Evolutionary conservation across 2,113 vertebrate species (phyloP).

Genomic region (Nyctibius bracteatus): DNA sequence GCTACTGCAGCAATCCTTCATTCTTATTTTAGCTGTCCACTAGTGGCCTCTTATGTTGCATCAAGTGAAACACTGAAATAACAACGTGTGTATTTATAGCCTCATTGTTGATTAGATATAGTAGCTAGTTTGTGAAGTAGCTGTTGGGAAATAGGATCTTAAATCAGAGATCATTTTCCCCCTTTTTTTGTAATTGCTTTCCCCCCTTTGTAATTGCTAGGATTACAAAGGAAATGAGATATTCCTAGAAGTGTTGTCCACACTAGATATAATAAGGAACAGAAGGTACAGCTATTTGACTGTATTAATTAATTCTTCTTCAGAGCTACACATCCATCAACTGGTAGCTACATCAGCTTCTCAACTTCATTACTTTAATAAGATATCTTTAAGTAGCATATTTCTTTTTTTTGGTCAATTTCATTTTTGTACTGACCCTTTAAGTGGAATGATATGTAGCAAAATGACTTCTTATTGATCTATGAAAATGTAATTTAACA

Average conservation of each 20-base stretch:
- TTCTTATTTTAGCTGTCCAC: conserved; percentile 55
- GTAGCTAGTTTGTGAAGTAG: conserved; percentile 32
- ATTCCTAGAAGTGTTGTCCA: conserved; percentile 23
- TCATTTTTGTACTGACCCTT: not conserved
- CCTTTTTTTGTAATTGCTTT: no score
- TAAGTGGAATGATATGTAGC: not conserved
- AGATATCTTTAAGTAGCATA: not conserved
- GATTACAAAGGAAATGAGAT: conserved; percentile 12
- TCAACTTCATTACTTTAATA: not conserved
- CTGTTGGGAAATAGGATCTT: conserved; percentile 32
- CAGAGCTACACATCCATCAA: not conserved
- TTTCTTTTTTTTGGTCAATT: not conserved
- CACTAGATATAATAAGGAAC: not conserved
- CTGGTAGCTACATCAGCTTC: not conserved
- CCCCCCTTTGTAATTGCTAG: no score
- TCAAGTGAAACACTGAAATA: conserved; percentile 43
- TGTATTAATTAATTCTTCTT: conserved; percentile 36
- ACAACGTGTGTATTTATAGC: conserved; percentile 49
- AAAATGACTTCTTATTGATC: not conserved
- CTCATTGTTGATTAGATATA: conserved; percentile 41
- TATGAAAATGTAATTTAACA: not conserved
- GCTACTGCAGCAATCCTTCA: conserved; percentile 44
- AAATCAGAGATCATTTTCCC: conserved; percentile 38
- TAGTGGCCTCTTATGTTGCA: conserved; percentile 41
- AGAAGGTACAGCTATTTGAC: not conserved